A percentile compares a stretch with the other conserved stretches of the same genome.
Conservation (phyloP, 2,888 invertebrate species). For the Chrysolina oricalcia region DNA sequence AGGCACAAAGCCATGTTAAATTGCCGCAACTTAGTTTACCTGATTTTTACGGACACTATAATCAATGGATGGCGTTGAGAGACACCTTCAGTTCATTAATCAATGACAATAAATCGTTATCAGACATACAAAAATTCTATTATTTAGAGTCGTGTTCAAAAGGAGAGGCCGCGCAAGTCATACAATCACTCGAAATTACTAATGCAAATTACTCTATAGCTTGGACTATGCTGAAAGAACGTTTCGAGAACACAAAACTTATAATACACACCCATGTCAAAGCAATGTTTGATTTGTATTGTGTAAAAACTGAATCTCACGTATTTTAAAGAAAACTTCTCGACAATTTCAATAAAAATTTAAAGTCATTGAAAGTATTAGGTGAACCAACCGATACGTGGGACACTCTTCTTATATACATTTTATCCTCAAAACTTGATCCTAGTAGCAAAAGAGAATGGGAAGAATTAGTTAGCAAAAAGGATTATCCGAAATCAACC, state of each 20-base stretch:
- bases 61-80: constrained; percentile 29
- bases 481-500: not conserved
- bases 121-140: no score
- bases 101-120: constrained; percentile 25
- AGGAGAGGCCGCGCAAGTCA: constrained; percentile 25
- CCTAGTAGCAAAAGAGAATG: not conserved
- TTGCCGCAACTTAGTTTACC: constrained; percentile 13
- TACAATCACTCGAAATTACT: constrained; percentile 24
- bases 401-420: not conserved
- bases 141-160: constrained; percentile 13
- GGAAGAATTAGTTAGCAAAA: not conserved
- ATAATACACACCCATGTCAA: constrained; percentile 47
- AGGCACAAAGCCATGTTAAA: not conserved
- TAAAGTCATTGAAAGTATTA: constrained; percentile 16
- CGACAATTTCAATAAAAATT: constrained; percentile 35
- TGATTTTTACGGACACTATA: constrained; percentile 26
- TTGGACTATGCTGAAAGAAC: constrained; percentile 20
- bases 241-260: constrained; percentile 34
- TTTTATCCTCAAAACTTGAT: constrained; percentile 19
- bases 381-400: not conserved
- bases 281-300: constrained; percentile 38
- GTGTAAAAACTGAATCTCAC: constrained; percentile 33
- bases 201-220: constrained; percentile 32
- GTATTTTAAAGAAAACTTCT: constrained; percentile 25
- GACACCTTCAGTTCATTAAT: constrained; percentile 33